Conservation (phyloP, 1,140 invertebrate genomes). For the Copidosoma floridanum region DNA sequence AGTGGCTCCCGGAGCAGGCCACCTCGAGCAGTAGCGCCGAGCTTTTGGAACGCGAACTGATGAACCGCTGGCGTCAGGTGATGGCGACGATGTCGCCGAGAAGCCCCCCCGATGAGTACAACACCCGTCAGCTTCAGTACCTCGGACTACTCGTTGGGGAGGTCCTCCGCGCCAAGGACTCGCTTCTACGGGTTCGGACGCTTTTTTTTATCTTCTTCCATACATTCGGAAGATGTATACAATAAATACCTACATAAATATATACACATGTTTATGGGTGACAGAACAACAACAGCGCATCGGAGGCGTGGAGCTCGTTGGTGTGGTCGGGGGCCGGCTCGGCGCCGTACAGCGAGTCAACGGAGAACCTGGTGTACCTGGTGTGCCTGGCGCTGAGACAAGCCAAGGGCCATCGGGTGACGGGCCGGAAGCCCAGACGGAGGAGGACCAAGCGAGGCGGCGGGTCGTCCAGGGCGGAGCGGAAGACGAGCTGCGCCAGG, state of each 20-base stretch:
- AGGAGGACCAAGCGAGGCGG: too few species aligned
- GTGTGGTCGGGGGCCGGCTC: too few species aligned
- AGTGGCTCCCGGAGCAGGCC: neutral
- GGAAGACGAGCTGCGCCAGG: constrained; percentile 35
- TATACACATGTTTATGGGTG: too few species aligned
- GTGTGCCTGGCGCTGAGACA: constrained; percentile 64
- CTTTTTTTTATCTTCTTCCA: too few species aligned
- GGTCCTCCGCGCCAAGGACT: constrained; percentile 33
- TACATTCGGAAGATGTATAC: too few species aligned
- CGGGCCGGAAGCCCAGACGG: constrained; percentile 25
- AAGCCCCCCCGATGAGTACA: constrained; percentile 43
- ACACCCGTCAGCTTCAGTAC: constrained; percentile 52
- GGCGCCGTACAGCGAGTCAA: too few species aligned
- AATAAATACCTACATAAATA: too few species aligned
- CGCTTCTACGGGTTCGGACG: constrained; percentile 32
- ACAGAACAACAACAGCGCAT: too few species aligned
- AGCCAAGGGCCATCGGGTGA: constrained; percentile 58
- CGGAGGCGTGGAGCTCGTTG: too few species aligned
- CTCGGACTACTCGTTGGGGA: constrained; percentile 44
- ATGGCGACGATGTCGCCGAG: constrained; percentile 37
- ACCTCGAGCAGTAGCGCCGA: constrained; percentile 8
- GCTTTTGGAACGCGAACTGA: constrained; percentile 37
- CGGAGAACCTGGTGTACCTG: constrained; percentile 65
- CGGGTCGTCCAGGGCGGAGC: constrained; percentile 16
- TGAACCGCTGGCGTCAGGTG: constrained; percentile 37